Conservation (phyloP, 2,113 vertebrate species). For the Xiphorhynchus elegans region DNA sequence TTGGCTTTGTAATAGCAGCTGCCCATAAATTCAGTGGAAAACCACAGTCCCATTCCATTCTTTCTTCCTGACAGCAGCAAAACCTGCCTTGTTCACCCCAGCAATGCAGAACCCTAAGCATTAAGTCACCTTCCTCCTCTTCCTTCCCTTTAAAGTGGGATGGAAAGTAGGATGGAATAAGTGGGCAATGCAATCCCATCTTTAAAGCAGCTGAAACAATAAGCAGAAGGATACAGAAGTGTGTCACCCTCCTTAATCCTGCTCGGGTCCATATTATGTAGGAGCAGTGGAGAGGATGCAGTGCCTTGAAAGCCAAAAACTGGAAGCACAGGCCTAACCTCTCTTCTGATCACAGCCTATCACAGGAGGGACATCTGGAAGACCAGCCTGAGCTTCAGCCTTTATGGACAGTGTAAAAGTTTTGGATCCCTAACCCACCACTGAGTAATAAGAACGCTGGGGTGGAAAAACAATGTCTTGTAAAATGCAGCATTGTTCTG, state of each 20-base stretch:
- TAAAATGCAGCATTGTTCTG: constrained; percentile 67
- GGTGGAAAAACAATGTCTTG: constrained; percentile 60
- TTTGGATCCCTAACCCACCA: constrained; percentile 18
- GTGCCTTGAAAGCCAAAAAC: background rate
- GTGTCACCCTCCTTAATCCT: rapidly evolving
- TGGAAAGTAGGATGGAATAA: background rate
- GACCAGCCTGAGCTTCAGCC: background rate
- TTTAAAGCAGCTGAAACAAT: background rate
- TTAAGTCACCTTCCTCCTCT: background rate
- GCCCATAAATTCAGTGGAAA: background rate
- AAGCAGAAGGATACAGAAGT: background rate
- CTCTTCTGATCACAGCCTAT: rapidly evolving
- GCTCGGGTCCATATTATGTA: rapidly evolving
- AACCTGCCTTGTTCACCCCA: background rate
- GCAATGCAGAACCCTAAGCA: background rate
- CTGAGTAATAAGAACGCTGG: constrained; percentile 41
- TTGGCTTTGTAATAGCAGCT: background rate
- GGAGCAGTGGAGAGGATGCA: background rate
- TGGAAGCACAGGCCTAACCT: background rate
- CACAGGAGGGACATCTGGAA: background rate
- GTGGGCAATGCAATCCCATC: rapidly evolving
- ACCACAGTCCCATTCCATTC: background rate
- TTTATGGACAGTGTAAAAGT: background rate
- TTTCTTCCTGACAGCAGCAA: background rate
- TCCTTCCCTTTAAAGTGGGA: background rate